phyloP scores from a whole-genome alignment of 1,140 invertebrate genomes.

The Lasaia peninsularis region DNA sequence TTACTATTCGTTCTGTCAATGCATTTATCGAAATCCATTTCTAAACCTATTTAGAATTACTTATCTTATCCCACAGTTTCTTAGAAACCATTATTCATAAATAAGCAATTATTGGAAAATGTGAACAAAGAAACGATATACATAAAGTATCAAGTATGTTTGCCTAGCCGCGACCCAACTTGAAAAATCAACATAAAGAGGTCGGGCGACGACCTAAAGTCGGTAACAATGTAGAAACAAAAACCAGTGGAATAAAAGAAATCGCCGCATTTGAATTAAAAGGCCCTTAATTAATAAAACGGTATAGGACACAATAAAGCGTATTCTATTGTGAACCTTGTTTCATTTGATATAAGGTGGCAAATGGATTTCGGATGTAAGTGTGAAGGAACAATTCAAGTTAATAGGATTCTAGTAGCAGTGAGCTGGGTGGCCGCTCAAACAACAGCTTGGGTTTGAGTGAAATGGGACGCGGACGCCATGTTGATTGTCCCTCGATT shows the following conservation, averaged over 20 bases:
- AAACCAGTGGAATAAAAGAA: slow-evolving; percentile 48
- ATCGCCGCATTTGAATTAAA: slow-evolving; percentile 34
- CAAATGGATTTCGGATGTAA: not conserved
- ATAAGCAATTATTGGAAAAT: not conserved
- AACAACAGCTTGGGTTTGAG: slow-evolving; percentile 17
- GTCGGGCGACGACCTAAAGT: slow-evolving; percentile 44
- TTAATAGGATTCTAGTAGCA: slow-evolving; percentile 19
- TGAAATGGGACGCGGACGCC: slow-evolving; percentile 2
- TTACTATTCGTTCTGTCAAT: no score
- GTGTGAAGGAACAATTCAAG: slow-evolving; percentile 12
- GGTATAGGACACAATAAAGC: not conserved
- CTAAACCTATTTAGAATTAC: not conserved
- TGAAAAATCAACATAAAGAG: slow-evolving; percentile 33
- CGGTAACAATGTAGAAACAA: slow-evolving; percentile 47
- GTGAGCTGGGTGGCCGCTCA: slow-evolving; percentile 7
- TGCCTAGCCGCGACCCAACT: not conserved
- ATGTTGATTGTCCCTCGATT: slow-evolving; percentile 20
- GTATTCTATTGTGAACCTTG: not conserved
- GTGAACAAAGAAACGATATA: not conserved
- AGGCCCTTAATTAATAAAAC: slow-evolving; percentile 2
- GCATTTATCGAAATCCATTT: no score
- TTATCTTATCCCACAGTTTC: not conserved
- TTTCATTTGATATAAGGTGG: not conserved
- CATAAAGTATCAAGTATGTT: not conserved
- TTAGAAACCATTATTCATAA: not conserved